Percentiles rank a stretch among this genome's conserved stretches.
These are phyloP conservation scores for Wasmannia auropunctata DNA, from an alignment of 1,140 invertebrate species.

Conservation along the genomic window DNA sequence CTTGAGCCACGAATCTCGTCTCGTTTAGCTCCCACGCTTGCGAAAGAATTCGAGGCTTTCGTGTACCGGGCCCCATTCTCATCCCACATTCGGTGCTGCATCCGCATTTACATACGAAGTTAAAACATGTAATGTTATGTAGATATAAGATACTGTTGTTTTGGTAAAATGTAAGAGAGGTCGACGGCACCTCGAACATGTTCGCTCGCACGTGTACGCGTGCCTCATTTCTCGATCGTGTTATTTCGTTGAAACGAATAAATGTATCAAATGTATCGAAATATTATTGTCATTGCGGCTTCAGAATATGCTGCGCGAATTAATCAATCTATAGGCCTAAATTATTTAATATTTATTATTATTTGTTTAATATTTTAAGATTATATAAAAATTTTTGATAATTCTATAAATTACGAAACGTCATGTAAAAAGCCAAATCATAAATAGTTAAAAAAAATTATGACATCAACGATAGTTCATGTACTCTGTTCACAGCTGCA, in stretches of 20 bases:
- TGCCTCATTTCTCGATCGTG: not conserved
- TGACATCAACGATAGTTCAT: not conserved
- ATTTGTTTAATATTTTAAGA: not conserved
- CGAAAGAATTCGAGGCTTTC: conserved; percentile 35
- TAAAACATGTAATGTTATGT: not conserved
- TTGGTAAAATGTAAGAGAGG: not conserved
- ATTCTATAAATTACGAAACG: conserved; percentile 16
- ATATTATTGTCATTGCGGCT: not conserved
- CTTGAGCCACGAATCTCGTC: not conserved
- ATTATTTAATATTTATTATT: not conserved
- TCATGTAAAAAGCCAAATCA: no score
- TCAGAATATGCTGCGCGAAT: not conserved
- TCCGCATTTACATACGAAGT: conserved; percentile 28
- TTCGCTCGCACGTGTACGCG: not conserved
- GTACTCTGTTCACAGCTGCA: not conserved
- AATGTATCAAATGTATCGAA: not conserved
- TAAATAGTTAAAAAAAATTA: not conserved
- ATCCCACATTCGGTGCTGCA: conserved; percentile 32
- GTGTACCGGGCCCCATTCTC: conserved; percentile 4
- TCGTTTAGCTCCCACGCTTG: conserved; percentile 27
- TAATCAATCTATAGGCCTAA: not conserved
- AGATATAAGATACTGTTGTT: not conserved
- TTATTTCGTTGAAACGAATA: not conserved
- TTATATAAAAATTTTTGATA: not conserved
- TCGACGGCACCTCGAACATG: not conserved